Conservation (phyloP, 92 coral and sea anemone genomes). For the Zoanthus gigantus region DNA sequence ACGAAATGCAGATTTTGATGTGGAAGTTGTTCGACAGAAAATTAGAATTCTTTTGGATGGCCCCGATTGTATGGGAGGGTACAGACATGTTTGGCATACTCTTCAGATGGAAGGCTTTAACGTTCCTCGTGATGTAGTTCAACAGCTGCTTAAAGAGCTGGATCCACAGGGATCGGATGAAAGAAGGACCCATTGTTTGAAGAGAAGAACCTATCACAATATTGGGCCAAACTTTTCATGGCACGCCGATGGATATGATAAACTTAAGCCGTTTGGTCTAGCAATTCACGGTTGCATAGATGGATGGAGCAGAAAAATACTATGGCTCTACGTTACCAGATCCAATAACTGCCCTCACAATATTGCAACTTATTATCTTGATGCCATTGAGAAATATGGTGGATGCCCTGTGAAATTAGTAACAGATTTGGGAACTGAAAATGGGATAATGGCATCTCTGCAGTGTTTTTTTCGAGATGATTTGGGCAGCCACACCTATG, state of each 20-base stretch:
- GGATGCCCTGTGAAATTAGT: conserved; percentile 40
- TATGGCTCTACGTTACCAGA: conserved; percentile 63
- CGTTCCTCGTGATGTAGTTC: conserved; percentile 44
- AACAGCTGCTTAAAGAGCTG: conserved; percentile 42
- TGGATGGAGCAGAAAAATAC: conserved; percentile 61
- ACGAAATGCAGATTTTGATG: conserved; percentile 35
- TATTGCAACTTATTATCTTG: conserved; percentile 46
- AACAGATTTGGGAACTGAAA: conserved; percentile 44
- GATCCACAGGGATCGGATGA: conserved; percentile 22
- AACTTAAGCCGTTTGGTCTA: conserved; percentile 14
- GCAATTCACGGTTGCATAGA: conserved; percentile 57
- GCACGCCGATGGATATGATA: conserved; percentile 4
- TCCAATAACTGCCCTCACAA: conserved; percentile 57
- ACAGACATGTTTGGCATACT: conserved; percentile 44
- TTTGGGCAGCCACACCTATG: conserved; percentile 25
- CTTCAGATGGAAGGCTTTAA: conserved; percentile 33
- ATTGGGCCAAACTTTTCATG: conserved; percentile 14
- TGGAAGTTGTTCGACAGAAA: conserved; percentile 38
- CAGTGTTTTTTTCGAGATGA: conserved; percentile 38
- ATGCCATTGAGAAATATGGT: conserved; percentile 26
- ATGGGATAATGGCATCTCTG: conserved; percentile 42
- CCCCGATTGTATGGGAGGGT: conserved; percentile 47
- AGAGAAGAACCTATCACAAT: conserved; percentile 34
- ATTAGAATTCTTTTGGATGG: conserved; percentile 23
- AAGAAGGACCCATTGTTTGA: conserved; percentile 18